Percentiles rank a stretch among this genome's conserved stretches.
These are phyloP conservation scores for Andrena marginata DNA, from an alignment of 2,888 invertebrate species.

Conservation along the genomic window DNA sequence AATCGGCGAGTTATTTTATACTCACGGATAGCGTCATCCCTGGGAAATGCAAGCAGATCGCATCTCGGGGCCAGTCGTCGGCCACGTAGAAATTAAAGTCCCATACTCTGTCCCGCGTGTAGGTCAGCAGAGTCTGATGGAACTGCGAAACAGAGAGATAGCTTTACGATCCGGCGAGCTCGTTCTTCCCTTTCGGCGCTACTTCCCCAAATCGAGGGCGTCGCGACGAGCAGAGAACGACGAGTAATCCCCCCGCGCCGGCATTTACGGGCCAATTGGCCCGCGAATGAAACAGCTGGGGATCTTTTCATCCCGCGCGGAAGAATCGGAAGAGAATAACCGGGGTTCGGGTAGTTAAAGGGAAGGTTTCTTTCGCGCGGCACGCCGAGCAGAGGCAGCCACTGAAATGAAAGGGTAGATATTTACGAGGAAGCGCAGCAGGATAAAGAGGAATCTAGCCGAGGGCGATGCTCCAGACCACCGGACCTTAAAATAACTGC, in stretches of 20 bases:
- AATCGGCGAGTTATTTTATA: slow-evolving; percentile 58
- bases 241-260: neutral
- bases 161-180: neutral
- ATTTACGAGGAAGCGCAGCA: slow-evolving; percentile 52
- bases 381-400: slow-evolving; percentile 18
- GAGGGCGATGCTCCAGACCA: slow-evolving; percentile 53
- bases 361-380: slow-evolving; percentile 23
- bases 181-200: neutral
- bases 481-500: slow-evolving; percentile 49
- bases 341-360: slow-evolving; percentile 24
- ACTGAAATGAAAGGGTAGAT: slow-evolving; percentile 60
- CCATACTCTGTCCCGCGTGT: slow-evolving; percentile 95
- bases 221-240: neutral
- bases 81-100: slow-evolving; percentile 96
- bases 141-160: slow-evolving; percentile 88
- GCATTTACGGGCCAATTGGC: neutral
- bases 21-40: slow-evolving; percentile 95
- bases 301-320: slow-evolving; percentile 23
- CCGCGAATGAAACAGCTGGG: slow-evolving; percentile 11
- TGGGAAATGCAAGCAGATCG: slow-evolving; percentile 94
- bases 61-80: slow-evolving; percentile 93
- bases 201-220: neutral
- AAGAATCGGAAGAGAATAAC: slow-evolving; percentile 42
- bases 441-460: slow-evolving; percentile 53
- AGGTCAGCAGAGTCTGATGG: slow-evolving; percentile 96